Evolutionary conservation across 2,888 invertebrate genomes (phyloP), one percentile per base, ranked within the genome.

Genomic region (Brachypalpus laphriformis): DNA sequence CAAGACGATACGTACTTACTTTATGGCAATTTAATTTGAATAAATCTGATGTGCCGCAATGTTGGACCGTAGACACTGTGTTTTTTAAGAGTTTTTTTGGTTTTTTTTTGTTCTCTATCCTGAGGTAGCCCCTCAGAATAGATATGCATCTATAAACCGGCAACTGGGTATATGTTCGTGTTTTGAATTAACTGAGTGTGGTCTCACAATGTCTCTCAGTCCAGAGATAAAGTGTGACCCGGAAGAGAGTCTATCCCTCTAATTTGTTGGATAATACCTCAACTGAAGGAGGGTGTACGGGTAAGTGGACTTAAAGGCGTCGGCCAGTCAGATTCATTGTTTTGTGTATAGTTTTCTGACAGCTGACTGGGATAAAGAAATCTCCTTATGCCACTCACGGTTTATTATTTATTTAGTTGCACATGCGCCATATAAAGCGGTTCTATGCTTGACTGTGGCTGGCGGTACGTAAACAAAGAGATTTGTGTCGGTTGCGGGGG

Each of bases 1-100:
- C 6, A 45, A 40, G 56, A 14, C 59, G 18, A n/a, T 25, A 22
- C 34, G 31, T 54, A 47, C 68, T 80, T 65, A 51, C 49, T 57
- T 57, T 74, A 72, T 56, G 80, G 83, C 74, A 80, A 80, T 83
- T 75, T 80, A 83, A 83, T 83, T 83, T 83, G 80, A 80, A 83
- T 80, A 83, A 83, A 70, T 74, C 57, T 63, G 68, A 74, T 83
- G 83, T 83, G 74, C 78, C 78, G 63, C 83, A 83, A 68, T 42
- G 74, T 49, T 83, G 80, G 20, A 47, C 70, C 34, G 22, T 70
- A 51, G 83, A 4, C 47, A 34, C 63, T 70, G 80, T 45, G 49
- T 72, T 78, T 7, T 68, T 82, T 78, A 34, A 11, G 45, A 18
- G 25, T 28, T 31, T 45, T n/a, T 20, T 22, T 16, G 20, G 22